Evolutionary conservation across 2,113 vertebrate species (phyloP).

Genomic region (Calonectris borealis): DNA sequence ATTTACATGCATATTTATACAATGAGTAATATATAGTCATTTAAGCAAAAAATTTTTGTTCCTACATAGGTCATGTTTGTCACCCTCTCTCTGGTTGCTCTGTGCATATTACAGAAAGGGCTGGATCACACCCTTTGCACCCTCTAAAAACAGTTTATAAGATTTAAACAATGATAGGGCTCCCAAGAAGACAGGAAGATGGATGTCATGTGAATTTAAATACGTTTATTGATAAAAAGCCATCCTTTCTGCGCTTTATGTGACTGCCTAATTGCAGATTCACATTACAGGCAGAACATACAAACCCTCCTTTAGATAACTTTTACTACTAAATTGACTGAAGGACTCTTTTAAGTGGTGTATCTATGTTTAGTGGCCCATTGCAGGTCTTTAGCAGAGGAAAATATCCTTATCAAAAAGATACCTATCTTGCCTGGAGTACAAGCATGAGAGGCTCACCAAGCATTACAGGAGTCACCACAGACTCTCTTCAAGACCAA

Average conservation of each 20-base stretch:
- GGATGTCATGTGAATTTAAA: neutral
- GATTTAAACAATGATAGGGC: neutral
- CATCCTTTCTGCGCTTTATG: neutral
- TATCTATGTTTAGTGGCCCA: neutral
- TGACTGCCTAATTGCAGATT: neutral
- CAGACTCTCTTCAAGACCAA: neutral
- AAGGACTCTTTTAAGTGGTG: neutral
- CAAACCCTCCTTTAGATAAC: neutral
- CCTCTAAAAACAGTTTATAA: neutral
- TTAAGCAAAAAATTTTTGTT: neutral
- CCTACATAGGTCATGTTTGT: neutral
- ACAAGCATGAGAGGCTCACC: neutral
- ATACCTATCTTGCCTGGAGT: neutral
- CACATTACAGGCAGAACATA: neutral
- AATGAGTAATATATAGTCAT: neutral
- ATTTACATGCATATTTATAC: neutral
- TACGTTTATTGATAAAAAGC: neutral
- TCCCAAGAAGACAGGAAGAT: neutral
- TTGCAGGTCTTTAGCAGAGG: neutral
- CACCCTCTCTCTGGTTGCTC: neutral
- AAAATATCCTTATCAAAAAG: neutral
- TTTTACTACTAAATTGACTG: neutral
- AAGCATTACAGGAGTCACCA: neutral
- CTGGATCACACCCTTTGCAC: neutral
- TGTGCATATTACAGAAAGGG: neutral